phyloP scores from a whole-genome alignment of 2,113 vertebrate genomes.

The Dunckerocampus dactyliophorus region DNA sequence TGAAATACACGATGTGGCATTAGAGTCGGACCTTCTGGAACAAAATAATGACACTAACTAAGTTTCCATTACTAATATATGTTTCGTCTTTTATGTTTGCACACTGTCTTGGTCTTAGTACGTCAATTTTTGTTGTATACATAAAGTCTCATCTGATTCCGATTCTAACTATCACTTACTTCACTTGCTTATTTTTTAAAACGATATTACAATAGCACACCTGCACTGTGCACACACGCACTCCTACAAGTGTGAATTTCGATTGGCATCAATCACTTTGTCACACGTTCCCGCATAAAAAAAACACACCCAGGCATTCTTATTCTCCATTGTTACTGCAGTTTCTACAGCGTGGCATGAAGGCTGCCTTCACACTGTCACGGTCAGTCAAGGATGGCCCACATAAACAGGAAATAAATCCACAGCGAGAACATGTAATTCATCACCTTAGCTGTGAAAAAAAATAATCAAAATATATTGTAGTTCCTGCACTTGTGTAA shows the following conservation, averaged over 20 bases:
- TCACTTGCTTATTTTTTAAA: slow-evolving; percentile 6
- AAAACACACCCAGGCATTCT: slow-evolving; percentile 25
- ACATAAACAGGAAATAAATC: slow-evolving; percentile 54
- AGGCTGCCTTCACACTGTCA: slow-evolving; percentile 45
- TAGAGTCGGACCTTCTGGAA: no score
- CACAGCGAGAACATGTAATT: slow-evolving; percentile 42
- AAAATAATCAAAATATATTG: slow-evolving; percentile 28
- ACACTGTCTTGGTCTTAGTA: no score
- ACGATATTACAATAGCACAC: slow-evolving; percentile 3
- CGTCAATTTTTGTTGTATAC: no score
- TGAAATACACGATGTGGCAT: no score
- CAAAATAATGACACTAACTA: no score
- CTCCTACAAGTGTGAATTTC: slow-evolving; percentile 13
- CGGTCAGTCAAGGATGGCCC: slow-evolving; percentile 38
- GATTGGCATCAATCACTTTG: slow-evolving; percentile 26
- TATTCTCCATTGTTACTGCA: slow-evolving; percentile 19
- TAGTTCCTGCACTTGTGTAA: slow-evolving; percentile 25
- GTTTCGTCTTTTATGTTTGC: no score
- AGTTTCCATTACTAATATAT: no score
- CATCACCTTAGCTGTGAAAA: slow-evolving; percentile 40
- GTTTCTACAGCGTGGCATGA: slow-evolving; percentile 38
- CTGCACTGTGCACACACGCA: background rate
- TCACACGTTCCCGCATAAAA: slow-evolving; percentile 20
- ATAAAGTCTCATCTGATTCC: no score
- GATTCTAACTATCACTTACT: background rate